These are phyloP conservation scores for Scaptodrosophila latifasciaeformis DNA, from an alignment of 2,888 invertebrate species.

Conservation along the genomic window DNA sequence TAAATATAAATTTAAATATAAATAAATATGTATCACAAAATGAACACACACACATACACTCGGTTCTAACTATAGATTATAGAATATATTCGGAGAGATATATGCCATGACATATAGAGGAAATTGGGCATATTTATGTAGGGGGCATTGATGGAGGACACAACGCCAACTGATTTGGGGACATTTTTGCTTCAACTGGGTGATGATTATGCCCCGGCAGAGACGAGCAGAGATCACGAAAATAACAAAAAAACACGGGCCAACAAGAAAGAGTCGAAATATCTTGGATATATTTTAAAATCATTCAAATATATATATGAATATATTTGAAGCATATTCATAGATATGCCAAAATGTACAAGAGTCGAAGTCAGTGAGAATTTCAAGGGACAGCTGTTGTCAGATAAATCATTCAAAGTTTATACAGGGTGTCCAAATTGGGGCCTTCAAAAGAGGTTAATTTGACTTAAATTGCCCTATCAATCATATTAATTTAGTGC, in stretches of 20 bases:
- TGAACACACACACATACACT: too few species aligned
- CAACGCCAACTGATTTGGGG: too few species aligned
- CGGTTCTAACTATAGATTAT: too few species aligned
- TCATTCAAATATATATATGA: not conserved
- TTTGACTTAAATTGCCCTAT: not conserved
- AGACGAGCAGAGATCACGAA: too few species aligned
- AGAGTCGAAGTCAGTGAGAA: conserved; percentile 42
- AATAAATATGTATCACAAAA: not conserved
- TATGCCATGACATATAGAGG: too few species aligned
- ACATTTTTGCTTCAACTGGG: too few species aligned
- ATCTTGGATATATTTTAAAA: not conserved
- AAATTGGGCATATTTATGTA: too few species aligned
- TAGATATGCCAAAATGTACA: conserved; percentile 24
- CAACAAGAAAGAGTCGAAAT: not conserved
- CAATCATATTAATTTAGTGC: too few species aligned
- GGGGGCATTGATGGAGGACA: too few species aligned
- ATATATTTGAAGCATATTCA: not conserved
- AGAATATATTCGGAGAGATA: too few species aligned
- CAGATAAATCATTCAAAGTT: conserved; percentile 55
- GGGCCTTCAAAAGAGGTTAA: too few species aligned
- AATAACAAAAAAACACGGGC: not conserved
- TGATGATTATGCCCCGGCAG: too few species aligned
- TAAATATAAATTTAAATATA: conserved; percentile 20
- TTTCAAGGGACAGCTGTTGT: conserved; percentile 52
- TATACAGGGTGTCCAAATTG: conserved; percentile 61